phyloP scores from a whole-genome alignment of 2,888 invertebrate genomes.

The Rapana venosa region DNA sequence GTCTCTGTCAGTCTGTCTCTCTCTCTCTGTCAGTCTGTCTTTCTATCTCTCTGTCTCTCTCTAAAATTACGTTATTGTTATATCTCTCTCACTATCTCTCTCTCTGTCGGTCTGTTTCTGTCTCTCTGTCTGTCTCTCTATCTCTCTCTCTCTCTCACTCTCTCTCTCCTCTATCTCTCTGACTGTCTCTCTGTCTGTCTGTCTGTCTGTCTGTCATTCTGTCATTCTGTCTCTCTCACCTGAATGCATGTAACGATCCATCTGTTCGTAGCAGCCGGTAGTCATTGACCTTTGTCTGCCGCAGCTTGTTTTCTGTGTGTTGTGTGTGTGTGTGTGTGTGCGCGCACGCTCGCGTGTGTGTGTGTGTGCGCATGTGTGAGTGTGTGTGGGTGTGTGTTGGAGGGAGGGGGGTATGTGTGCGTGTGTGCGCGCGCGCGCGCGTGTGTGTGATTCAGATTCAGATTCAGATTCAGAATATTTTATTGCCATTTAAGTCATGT shows the following conservation, averaged over 20 bases:
- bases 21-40: not conserved
- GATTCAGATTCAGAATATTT: too few relatives aligned
- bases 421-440: not conserved
- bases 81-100: not conserved
- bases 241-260: not conserved
- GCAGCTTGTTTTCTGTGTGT: not conserved
- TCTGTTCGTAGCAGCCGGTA: too few relatives aligned
- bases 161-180: not conserved
- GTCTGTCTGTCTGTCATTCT: not conserved
- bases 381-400: not conserved
- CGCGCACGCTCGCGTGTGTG: not conserved
- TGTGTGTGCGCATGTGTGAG: not conserved
- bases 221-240: not conserved
- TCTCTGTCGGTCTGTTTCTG: not conserved
- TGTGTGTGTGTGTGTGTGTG: constrained; percentile 1
- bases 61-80: too few relatives aligned
- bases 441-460: too few relatives aligned
- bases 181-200: not conserved
- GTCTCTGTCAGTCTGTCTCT: not conserved
- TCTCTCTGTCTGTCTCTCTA: not conserved
- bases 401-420: not conserved
- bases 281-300: not conserved
- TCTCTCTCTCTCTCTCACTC: not conserved
- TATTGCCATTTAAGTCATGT: too few relatives aligned
- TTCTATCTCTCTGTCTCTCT: not conserved